Evolutionary conservation across 2,888 invertebrate genomes (phyloP), one percentile per base, ranked within the genome.

Genomic region (Clusia tigrina): DNA sequence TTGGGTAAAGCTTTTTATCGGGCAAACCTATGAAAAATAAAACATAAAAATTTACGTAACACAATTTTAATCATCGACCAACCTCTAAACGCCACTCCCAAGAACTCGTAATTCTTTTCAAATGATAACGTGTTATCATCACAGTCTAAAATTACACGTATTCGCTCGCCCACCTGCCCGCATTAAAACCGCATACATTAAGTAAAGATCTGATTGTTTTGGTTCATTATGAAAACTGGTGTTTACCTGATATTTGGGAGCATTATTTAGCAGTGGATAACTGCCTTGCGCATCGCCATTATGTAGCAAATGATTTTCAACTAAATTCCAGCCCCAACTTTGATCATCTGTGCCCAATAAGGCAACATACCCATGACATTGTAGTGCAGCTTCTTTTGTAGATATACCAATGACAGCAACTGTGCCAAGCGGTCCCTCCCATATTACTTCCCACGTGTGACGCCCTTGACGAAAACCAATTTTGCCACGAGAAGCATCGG

Each of bases 261-360:
- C 95, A 86, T 98, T 98, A 85, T 94, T 98, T 67, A 96, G 86
- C 67, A 94, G 85, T 48, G 98, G 97, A 86, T 95, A 98, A 81
- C 92, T 94, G 69, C 96, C 96, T 85, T 95, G 94, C 69, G 92
- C 92, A 84, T 96, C 94, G 60, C 98, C 98, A 87, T 97, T 96
- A 83, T 99, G 98, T 74, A 98, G 86, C 72, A 98, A 88, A 85
- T 94, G 91, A 86, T 98, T 98, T 85, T 98, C 98, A 57, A 98
- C 98, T 74, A 99, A 88, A 88, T 98, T 98, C 98, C 98, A 99
- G 15, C 98, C 98, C 98, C 98, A 99, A 78, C 96, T 97, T 83
- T 98, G 93, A 81, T 96, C 95, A 85, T 98, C 96, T 3, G 94
- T 93, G 26, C 98, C 98, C 67, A 98, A 85, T 64, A 99, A 86